Conservation (phyloP, 2,888 invertebrate species). For the Minunthozetes semirufus region DNA sequence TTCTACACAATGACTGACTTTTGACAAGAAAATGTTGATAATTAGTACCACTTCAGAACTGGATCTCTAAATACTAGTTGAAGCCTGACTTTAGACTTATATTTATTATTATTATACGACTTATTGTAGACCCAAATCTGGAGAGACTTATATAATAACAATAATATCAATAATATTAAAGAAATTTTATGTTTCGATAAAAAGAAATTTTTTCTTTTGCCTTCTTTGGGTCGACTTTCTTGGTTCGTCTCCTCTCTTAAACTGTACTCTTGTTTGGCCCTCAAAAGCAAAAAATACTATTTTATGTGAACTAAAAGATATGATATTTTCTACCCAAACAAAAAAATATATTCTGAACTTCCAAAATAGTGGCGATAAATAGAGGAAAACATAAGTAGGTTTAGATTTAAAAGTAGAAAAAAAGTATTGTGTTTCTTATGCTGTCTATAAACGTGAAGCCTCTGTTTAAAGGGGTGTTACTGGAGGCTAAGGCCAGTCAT, state of each 20-base stretch:
- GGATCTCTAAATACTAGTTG: slow-evolving; percentile 26
- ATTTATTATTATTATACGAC: slow-evolving; percentile 7
- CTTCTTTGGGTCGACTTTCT: not conserved
- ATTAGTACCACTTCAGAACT: slow-evolving; percentile 26
- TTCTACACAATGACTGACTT: not conserved
- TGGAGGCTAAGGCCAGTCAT: slow-evolving; percentile 20
- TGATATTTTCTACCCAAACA: not conserved
- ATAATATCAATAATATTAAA: slow-evolving; percentile 26
- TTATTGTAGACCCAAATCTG: not conserved
- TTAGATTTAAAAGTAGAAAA: not conserved
- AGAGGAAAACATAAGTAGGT: slow-evolving; percentile 14
- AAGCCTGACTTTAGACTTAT: slow-evolving; percentile 3
- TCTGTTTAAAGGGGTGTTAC: slow-evolving; percentile 26
- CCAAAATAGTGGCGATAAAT: slow-evolving; percentile 13
- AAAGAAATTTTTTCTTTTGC: not conserved
- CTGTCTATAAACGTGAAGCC: not conserved
- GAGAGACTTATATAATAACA: slow-evolving; percentile 9
- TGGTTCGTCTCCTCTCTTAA: not conserved
- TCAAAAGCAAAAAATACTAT: not conserved
- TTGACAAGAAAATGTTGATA: slow-evolving; percentile 37
- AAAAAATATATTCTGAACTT: not conserved
- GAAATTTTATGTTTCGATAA: not conserved
- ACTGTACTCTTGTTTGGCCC: not conserved
- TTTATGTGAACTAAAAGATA: slow-evolving; percentile 1
- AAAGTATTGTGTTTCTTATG: not conserved